Evolutionary conservation across 2,888 invertebrate genomes (phyloP).

Genomic region (Norana najaformis): DNA sequence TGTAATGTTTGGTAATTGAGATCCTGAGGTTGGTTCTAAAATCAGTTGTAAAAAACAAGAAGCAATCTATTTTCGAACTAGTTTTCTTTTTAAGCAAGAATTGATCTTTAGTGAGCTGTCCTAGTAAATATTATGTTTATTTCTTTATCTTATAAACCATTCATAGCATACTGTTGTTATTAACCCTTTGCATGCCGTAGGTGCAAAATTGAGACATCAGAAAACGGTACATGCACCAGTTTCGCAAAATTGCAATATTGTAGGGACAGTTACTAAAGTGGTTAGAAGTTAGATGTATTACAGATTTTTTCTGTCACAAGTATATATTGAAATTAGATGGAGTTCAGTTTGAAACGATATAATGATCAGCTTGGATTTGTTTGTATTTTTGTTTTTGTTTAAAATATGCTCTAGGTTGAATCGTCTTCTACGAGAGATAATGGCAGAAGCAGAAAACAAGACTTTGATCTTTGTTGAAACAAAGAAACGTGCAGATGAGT

Average conservation of each 20-base stretch:
- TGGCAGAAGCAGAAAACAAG: conserved; percentile 83
- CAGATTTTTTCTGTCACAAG: neutral
- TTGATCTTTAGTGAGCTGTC: neutral
- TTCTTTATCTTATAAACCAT: neutral
- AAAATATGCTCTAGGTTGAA: conserved; percentile 65
- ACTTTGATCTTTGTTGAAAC: conserved; percentile 96
- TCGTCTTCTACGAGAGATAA: conserved; percentile 78
- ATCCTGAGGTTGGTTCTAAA: neutral
- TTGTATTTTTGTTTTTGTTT: neutral
- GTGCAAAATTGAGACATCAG: too few species aligned
- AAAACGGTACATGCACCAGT: too few species aligned
- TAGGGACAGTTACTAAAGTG: too few species aligned
- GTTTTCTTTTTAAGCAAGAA: neutral
- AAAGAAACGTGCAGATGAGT: conserved; percentile 89
- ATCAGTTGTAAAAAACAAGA: neutral
- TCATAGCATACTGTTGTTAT: neutral
- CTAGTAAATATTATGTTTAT: neutral
- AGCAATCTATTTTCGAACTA: neutral
- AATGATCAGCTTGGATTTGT: neutral
- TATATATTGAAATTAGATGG: neutral
- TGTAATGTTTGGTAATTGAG: neutral
- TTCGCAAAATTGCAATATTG: too few species aligned
- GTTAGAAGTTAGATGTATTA: neutral
- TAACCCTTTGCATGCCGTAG: too few species aligned
- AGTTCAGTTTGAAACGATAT: neutral